Evolutionary conservation across 2,797 vertebrate species (phyloP), one percentile per base, ranked within the genome.

Genomic region (Smutsia gigantea): DNA sequence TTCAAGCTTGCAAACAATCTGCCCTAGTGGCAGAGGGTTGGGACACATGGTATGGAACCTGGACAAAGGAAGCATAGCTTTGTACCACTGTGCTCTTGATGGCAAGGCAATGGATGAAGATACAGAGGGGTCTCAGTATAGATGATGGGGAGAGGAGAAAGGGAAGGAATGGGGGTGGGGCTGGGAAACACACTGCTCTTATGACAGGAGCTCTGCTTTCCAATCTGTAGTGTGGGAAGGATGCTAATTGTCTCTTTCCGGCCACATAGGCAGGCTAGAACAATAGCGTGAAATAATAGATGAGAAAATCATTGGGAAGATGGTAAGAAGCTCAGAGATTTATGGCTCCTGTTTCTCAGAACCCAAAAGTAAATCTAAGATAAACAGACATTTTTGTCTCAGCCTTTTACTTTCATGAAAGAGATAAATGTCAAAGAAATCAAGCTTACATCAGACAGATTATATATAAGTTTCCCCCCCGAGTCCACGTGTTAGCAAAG

Each of bases 381-480:
- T 95, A 97, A 97, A 97, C 59, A 97, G 69, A 71, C 34, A 29
- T 63, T 83, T 87, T 96, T 63, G 59, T 68, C 25, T 74, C 63
- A 95, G 88, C 34, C 69, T 91, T 96, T 89, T 88, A 89, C 75
- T 96, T 81, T 91, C 93, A 83, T 86, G 93, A 96, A 96, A 91
- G 69, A 97, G 86, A 96, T 90, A 97, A 97, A 97, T 96, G 95
- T 97, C 97, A 97, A 95, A 91, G 82, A 97, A 96, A 89, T 96
- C 93, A 91, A 96, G 83, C 83, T 83, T 93, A 89, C 90, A 96
- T 97, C 94, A 97, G 90, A 94, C 64, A 96, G 96, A 94, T 97
- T 96, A 97, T 97, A 97, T 93, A 97, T 95, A 96, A 95, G 89
- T 53, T 95, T 93, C 19, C 78, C 82, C 94, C 71, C 37, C 4